Evolutionary conservation across 2,797 vertebrate species (phyloP).

Genomic region (Acrossocheilus fasciatus): DNA sequence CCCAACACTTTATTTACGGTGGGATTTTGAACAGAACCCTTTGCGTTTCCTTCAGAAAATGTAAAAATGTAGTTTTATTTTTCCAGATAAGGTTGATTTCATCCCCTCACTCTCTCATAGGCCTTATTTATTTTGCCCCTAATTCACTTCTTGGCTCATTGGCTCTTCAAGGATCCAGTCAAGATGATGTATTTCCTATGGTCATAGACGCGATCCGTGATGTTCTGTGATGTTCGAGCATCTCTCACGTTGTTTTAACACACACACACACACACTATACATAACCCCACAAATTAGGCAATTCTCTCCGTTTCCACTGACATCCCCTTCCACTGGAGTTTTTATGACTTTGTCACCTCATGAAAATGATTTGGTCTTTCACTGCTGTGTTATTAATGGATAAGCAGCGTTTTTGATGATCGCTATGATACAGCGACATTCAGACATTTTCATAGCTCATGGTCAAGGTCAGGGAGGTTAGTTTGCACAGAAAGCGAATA

Average conservation of each 20-base stretch:
- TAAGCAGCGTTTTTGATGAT: constrained; percentile 52
- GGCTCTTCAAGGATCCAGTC: constrained; percentile 50
- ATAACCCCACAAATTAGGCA: not conserved
- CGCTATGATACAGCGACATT: constrained; percentile 31
- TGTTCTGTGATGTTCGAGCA: constrained; percentile 52
- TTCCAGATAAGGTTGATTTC: not conserved
- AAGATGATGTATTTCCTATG: constrained; percentile 58
- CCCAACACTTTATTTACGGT: not conserved
- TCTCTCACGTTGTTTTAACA: constrained; percentile 28
- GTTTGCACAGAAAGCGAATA: constrained; percentile 66
- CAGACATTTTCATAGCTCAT: constrained; percentile 53
- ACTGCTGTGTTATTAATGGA: constrained; percentile 56
- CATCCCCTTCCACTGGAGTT: constrained; percentile 37
- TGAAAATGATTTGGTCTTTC: constrained; percentile 56
- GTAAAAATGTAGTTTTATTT: not conserved
- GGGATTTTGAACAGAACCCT: not conserved
- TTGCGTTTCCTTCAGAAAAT: not conserved
- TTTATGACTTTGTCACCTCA: constrained; percentile 30
- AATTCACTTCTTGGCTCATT: constrained; percentile 53
- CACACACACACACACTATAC: constrained; percentile 31
- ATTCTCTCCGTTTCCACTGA: constrained; percentile 4
- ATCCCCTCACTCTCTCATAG: not conserved
- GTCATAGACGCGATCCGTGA: constrained; percentile 44
- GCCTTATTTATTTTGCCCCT: constrained; percentile 53
- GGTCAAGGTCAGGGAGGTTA: constrained; percentile 63